phyloP scores from a whole-genome alignment of 2,113 vertebrate genomes.

The Etia nguti region DNA sequence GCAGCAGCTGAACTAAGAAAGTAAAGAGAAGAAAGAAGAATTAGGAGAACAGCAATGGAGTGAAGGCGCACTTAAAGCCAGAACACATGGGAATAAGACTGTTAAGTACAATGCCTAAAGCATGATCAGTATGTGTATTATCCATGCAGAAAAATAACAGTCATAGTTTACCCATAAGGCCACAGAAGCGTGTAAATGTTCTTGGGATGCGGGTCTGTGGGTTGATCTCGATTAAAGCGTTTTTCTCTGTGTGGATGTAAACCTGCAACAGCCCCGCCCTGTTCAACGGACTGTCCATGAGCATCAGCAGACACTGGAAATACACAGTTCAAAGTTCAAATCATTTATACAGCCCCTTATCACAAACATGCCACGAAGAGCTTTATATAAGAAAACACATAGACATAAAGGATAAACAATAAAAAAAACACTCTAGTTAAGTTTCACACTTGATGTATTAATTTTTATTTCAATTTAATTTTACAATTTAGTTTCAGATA shows the following conservation, averaged over 20 bases:
- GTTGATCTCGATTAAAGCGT: slow-evolving; percentile 91
- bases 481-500: background rate
- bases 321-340: background rate
- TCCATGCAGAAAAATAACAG: background rate
- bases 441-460: background rate
- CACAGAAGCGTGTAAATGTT: slow-evolving; percentile 93
- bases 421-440: background rate
- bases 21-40: background rate
- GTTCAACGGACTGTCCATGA: slow-evolving; percentile 97
- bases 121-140: background rate
- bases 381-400: background rate
- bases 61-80: background rate
- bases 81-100: background rate
- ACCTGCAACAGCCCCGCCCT: slow-evolving; percentile 92
- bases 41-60: background rate
- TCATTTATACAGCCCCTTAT: background rate
- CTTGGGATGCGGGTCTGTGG: slow-evolving; percentile 96
- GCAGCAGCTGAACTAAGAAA: slow-evolving; percentile 89
- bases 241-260: slow-evolving; percentile 92
- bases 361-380: background rate
- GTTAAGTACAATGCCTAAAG: background rate
- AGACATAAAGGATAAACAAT: background rate
- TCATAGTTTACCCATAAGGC: slow-evolving; percentile 86
- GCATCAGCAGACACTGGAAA: slow-evolving; percentile 87
- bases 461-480: background rate